Evolutionary conservation across 2,797 vertebrate species (phyloP), one percentile per base, ranked within the genome.

Genomic region (Myripristis jacobus): DNA sequence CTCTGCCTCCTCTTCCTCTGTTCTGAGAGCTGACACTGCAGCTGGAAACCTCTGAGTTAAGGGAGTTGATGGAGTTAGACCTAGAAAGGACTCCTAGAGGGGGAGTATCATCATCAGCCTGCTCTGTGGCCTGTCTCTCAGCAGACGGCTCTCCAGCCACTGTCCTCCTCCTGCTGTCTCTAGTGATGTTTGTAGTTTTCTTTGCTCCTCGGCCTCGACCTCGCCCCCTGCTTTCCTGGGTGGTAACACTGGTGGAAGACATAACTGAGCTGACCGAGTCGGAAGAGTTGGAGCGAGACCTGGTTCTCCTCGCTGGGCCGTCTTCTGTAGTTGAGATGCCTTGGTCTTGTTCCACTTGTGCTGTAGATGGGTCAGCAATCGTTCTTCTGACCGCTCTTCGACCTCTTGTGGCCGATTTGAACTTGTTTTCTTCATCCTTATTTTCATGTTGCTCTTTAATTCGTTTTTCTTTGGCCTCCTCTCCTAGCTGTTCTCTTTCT

Each of bases 231-330:
- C 52, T 82, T 21, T 31, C 74, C 76, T 44, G 80, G 19, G 70
- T 47, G 24, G 11, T 60, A 9, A 77, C 18, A 18, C 77, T 83
- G 9, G 88, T 82, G 8, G 73, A 51, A 2, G 93, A 93, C 61
- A 46, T 88, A 75, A 93, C 92, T 0, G 94, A 94, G 75, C 86
- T 85, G 44, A 93, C 77, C 0, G 93, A 93, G 79, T 88, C 91
- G 56, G 91, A 91, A 0, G 93, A 94, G 73, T 88, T 91, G 53
- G 92, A 94, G 55, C 89, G 90, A 47, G 92, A 93, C 10, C 92
- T 89, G 59, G 92, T 87, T 70, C 85, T 91, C 29, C 81, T 89
- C 2, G 87, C 86, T 6, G 88, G 91, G 52, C 76, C 76, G 1
- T 87, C 83, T 0, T 90, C 87, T 0, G 34, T 60, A 8, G 31